These are phyloP conservation scores for Microplitis manilae DNA, from an alignment of 2,888 invertebrate genomes.

Conservation along the genomic window DNA sequence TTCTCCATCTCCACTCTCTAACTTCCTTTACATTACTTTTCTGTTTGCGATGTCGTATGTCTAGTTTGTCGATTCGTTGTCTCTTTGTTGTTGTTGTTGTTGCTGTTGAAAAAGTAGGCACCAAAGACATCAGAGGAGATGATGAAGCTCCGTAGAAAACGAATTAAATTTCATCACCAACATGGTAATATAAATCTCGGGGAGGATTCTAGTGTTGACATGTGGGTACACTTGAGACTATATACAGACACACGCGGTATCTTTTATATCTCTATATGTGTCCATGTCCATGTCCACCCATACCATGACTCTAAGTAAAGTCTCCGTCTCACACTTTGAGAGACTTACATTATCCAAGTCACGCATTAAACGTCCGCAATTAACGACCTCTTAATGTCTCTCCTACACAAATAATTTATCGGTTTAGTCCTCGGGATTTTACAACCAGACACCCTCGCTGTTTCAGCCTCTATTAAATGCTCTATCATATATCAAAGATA, in stretches of 20 bases:
- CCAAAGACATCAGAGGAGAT: background rate
- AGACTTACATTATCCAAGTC: conserved; percentile 24
- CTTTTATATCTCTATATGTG: conserved; percentile 18
- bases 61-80: background rate
- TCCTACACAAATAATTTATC: conserved; percentile 40
- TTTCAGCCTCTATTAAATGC: conserved; percentile 10
- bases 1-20: conserved; percentile 22
- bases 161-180: conserved; percentile 18
- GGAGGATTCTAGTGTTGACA: conserved; percentile 19
- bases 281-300: too few species aligned
- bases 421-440: conserved; percentile 45
- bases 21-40: conserved; percentile 31
- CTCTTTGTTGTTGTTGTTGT: background rate
- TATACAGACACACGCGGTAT: background rate
- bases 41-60: background rate
- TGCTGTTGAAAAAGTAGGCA: background rate
- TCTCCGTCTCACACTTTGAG: conserved; percentile 8
- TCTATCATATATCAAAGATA: conserved; percentile 34
- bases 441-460: conserved; percentile 34
- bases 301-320: too few species aligned
- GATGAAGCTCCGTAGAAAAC: conserved; percentile 4
- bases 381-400: conserved; percentile 45
- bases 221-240: conserved; percentile 4
- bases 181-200: conserved; percentile 23
- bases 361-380: conserved; percentile 43